Evolutionary conservation across 1,140 invertebrate genomes (phyloP), one percentile per base, ranked within the genome.

Genomic region (Papilio xuthus): DNA sequence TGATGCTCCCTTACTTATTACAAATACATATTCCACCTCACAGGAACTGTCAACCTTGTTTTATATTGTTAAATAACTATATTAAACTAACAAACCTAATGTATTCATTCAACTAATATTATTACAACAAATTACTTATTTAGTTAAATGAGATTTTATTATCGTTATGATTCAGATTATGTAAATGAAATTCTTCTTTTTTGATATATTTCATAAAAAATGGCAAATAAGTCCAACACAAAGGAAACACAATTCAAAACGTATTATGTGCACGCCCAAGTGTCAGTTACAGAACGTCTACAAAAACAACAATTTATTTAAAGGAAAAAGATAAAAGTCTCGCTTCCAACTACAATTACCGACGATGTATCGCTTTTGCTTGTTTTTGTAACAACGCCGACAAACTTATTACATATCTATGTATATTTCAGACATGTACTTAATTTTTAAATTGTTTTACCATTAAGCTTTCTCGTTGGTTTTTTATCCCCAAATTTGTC

Each of bases 251-350:
- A 26, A 28, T 28, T 63, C 60, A 13, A 63, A 28, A 12, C 3
- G 60, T 15, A 28, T 28, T 28, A 28, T 26, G 60, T 28, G 0
- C 60, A 26, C 60, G 23, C 23, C 60, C 56, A 4, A 10, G 23
- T 60, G 56, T 60, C 56, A 60, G 56, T 63, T 28, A 63, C 60
- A 63, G 60, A 8, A 13, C 13, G 9, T 28, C 23, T 26, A 26
- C 60, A 28, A 28, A 63, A 63, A 63, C 60, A 63, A 28, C 26
- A 10, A 28, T 26, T 63, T 63, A 15, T 15, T 28, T 28, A 63
- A 63, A 12, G 23, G n/a, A 63, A 63, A 63, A 28, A 63, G 60
- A 63, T 63, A 63, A 63, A 28, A 63, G 60, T 63, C 56, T 60
- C 56, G 56, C 20, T 8, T 60, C 56, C 2, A 60, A 60, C 20